Percentiles rank a stretch among this genome's conserved stretches.
Conservation (phyloP, 2,797 vertebrate genomes). For the Halcyon smyrnensis region DNA sequence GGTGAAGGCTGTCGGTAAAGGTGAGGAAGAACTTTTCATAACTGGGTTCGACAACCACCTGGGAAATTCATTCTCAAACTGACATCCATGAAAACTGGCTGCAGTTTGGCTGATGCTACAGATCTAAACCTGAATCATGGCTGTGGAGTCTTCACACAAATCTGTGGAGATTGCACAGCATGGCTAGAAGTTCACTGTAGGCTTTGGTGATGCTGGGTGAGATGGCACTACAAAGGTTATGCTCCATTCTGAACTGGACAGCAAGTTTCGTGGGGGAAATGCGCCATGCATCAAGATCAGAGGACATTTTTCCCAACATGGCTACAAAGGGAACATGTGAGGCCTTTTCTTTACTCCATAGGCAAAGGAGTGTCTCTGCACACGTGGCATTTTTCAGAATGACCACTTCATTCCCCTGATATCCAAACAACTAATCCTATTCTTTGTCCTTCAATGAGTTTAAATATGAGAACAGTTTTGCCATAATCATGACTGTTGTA, state of each 20-base stretch:
- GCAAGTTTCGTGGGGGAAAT: background rate
- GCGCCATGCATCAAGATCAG: background rate
- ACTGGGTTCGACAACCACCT: background rate
- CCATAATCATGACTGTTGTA: background rate
- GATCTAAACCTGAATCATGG: background rate
- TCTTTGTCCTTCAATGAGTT: background rate
- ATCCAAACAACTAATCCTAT: background rate
- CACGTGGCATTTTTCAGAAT: background rate
- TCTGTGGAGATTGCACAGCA: background rate
- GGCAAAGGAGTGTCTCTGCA: background rate
- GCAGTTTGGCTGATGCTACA: background rate
- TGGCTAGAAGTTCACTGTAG: background rate
- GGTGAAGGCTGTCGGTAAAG: conserved; percentile 84
- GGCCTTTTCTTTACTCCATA: background rate
- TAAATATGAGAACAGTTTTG: background rate
- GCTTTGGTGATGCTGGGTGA: background rate
- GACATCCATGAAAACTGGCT: background rate
- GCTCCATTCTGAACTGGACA: background rate
- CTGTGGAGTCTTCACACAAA: background rate
- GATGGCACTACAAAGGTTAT: background rate
- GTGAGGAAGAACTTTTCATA: conserved; percentile 70
- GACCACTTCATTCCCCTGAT: background rate
- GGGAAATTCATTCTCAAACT: background rate
- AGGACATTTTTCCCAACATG: background rate
- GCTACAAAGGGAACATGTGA: background rate